A percentile compares a stretch with the other conserved stretches of the same genome.
These are phyloP conservation scores for Colostygia pectinataria DNA, from an alignment of 2,888 invertebrate genomes.

Conservation along the genomic window DNA sequence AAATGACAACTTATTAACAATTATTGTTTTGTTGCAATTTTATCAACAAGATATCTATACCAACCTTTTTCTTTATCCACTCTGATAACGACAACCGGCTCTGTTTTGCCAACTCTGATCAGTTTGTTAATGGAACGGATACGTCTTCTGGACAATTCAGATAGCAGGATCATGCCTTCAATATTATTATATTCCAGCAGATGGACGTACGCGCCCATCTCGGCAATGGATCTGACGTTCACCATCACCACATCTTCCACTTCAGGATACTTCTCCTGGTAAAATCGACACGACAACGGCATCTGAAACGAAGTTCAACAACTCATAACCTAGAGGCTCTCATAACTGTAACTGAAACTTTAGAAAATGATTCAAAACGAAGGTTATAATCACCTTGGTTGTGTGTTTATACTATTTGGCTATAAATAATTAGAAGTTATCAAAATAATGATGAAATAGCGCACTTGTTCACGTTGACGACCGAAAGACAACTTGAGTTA, in stretches of 20 bases:
- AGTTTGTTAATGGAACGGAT: constrained; percentile 99
- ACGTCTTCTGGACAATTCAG: constrained; percentile 98
- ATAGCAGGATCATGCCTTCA: constrained; percentile 99
- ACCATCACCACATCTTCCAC: constrained; percentile 99
- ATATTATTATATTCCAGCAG: constrained; percentile 99
- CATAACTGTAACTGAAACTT: constrained; percentile 13
- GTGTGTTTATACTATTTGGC: constrained; percentile 40
- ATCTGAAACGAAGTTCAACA: constrained; percentile 78
- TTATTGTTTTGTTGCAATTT: background rate
- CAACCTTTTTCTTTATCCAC: constrained; percentile 99
- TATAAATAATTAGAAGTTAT: constrained; percentile 41
- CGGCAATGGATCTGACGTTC: constrained; percentile 98
- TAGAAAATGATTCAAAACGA: background rate
- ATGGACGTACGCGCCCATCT: constrained; percentile 99
- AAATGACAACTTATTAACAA: background rate
- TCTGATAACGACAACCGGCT: constrained; percentile 99
- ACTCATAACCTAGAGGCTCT: constrained; percentile 63
- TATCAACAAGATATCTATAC: background rate
- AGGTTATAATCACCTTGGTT: constrained; percentile 50
- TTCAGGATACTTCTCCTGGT: constrained; percentile 98
- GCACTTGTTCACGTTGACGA: constrained; percentile 74
- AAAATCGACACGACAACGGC: constrained; percentile 98
- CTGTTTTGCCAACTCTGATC: constrained; percentile 98
- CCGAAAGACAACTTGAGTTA: constrained; percentile 44
- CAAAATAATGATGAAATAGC: constrained; percentile 64